These are phyloP conservation scores for Zosterops pallidus DNA, from an alignment of 2,113 vertebrate species.

Conservation along the genomic window DNA sequence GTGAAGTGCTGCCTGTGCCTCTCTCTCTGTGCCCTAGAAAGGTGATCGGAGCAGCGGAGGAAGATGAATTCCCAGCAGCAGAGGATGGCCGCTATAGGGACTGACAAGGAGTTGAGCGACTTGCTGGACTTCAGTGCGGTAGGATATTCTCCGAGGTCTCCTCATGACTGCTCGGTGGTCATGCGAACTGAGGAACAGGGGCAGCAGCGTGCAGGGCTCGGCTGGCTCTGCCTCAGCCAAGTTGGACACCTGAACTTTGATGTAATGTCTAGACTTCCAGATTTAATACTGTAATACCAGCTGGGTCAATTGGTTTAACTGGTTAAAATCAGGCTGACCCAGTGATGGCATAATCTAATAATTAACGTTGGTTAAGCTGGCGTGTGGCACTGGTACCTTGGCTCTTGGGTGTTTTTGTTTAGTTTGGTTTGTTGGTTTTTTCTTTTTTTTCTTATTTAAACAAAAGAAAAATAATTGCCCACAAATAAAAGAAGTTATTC, in stretches of 20 bases:
- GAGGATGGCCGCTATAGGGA: slow-evolving; percentile 98
- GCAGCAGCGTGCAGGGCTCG: slow-evolving; percentile 14
- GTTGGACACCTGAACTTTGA: slow-evolving; percentile 78
- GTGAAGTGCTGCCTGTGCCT: neutral
- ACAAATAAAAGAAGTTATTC: neutral
- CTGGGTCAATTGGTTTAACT: slow-evolving; percentile 73
- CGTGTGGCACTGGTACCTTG: neutral
- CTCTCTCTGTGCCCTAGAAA: slow-evolving; percentile 74
- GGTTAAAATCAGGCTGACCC: slow-evolving; percentile 61
- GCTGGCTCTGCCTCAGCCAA: slow-evolving; percentile 28
- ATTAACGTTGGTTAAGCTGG: slow-evolving; percentile 43
- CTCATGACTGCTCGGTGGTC: slow-evolving; percentile 13
- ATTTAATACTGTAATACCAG: slow-evolving; percentile 68
- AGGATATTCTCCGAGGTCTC: slow-evolving; percentile 59
- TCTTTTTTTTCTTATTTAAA: neutral
- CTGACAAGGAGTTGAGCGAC: slow-evolving; percentile 99
- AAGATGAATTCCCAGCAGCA: slow-evolving; percentile 98
- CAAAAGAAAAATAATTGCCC: neutral
- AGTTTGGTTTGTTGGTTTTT: too few species aligned
- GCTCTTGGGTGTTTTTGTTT: too few species aligned
- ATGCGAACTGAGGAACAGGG: neutral
- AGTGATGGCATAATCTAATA: slow-evolving; percentile 48
- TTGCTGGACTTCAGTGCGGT: slow-evolving; percentile 99
- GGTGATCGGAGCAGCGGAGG: slow-evolving; percentile 79
- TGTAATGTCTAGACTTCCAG: slow-evolving; percentile 76